phyloP scores from a whole-genome alignment of 1,140 invertebrate genomes.

The Atta texana region DNA sequence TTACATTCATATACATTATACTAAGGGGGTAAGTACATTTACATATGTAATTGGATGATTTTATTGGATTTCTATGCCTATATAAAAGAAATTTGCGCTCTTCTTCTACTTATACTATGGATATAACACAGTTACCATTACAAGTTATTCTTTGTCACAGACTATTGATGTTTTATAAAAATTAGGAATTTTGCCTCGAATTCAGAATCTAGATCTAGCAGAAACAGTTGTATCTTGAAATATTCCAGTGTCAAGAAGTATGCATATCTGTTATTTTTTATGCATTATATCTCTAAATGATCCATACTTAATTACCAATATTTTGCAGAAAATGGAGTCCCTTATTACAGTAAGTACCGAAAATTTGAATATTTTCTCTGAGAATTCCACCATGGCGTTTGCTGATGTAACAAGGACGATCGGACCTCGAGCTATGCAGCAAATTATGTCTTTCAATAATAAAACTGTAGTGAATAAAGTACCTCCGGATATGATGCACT shows the following conservation, averaged over 20 bases:
- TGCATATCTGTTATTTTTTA: not conserved
- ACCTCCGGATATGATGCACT: constrained; percentile 90
- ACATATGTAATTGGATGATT: constrained; percentile 82
- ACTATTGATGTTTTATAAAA: constrained; percentile 45
- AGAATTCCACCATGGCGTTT: not conserved
- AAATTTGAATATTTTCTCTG: not conserved
- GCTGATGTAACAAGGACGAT: not conserved
- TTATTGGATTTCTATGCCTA: constrained; percentile 68
- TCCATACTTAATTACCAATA: not conserved
- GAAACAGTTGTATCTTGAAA: not conserved
- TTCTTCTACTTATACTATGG: not conserved
- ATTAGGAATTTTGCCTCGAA: not conserved
- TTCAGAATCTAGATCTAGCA: not conserved
- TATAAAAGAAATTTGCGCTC: constrained; percentile 57
- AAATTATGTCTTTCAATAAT: constrained; percentile 83
- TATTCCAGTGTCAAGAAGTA: constrained; percentile 4
- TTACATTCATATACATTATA: constrained; percentile 11
- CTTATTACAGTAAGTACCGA: not conserved
- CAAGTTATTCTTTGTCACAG: not conserved
- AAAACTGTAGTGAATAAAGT: constrained; percentile 91
- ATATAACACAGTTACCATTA: constrained; percentile 8
- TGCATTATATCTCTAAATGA: not conserved
- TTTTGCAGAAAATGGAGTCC: constrained; percentile 46
- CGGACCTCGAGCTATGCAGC: constrained; percentile 58
- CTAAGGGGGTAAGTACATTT: constrained; percentile 71